Evolutionary conservation across 2,888 invertebrate species (phyloP).

Genomic region (Gymnoscelis rufifasciata): DNA sequence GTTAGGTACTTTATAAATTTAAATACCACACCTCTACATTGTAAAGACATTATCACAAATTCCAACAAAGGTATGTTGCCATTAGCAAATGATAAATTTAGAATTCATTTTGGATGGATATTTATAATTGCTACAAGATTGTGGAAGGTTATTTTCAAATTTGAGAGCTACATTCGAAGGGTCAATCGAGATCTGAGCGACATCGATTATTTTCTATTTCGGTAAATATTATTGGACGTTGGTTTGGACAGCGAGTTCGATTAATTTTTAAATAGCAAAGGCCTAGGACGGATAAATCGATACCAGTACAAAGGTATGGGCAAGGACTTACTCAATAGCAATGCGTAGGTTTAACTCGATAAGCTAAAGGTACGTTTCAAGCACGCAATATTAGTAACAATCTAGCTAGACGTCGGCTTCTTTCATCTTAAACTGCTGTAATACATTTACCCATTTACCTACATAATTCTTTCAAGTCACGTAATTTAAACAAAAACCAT

Average conservation of each 20-base stretch:
- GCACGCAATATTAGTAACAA: too few relatives aligned
- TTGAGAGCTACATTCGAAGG: background rate
- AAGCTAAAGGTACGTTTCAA: conserved; percentile 1
- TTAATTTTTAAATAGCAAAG: conserved; percentile 72
- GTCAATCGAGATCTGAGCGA: conserved; percentile 8
- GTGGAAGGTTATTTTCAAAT: background rate
- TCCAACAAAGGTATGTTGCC: background rate
- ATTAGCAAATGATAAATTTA: background rate
- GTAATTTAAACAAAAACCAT: too few relatives aligned
- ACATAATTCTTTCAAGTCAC: too few relatives aligned
- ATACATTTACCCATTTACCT: too few relatives aligned
- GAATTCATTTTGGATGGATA: conserved; percentile 8
- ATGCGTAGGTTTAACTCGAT: conserved; percentile 18
- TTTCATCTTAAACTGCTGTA: too few relatives aligned
- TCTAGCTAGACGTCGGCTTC: too few relatives aligned
- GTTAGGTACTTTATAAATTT: too few relatives aligned
- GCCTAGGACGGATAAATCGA: conserved; percentile 73
- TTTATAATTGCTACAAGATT: conserved; percentile 1
- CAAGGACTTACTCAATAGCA: conserved; percentile 47
- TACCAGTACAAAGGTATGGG: conserved; percentile 55
- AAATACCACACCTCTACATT: too few relatives aligned
- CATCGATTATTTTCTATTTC: conserved; percentile 31
- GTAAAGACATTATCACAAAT: background rate
- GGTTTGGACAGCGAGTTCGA: conserved; percentile 57
- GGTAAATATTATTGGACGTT: conserved; percentile 46